Conservation (phyloP, 2,113 vertebrate species). For the Vanacampus margaritifer region DNA sequence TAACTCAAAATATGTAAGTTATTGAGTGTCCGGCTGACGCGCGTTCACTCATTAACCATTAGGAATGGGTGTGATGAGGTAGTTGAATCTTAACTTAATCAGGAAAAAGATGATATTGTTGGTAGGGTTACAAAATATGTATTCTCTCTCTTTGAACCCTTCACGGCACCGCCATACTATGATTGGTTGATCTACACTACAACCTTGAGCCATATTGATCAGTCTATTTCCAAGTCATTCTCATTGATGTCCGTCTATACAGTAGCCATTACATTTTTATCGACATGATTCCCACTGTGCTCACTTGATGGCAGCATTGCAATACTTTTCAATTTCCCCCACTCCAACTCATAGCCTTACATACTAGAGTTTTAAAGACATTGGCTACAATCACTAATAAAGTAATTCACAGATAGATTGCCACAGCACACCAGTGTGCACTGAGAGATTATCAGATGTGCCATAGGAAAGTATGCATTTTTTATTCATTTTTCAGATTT, state of each 20-base stretch:
- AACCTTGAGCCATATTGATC: too few species aligned
- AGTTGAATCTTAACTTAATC: too few species aligned
- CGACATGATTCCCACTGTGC: constrained; percentile 1
- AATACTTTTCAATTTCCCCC: neutral
- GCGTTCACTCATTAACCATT: constrained; percentile 10
- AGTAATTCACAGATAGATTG: too few species aligned
- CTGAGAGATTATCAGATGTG: too few species aligned
- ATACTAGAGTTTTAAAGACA: neutral
- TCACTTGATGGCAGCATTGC: constrained; percentile 43
- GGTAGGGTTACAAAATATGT: too few species aligned
- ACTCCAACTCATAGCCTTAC: neutral
- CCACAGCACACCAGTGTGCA: too few species aligned
- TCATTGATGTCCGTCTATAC: too few species aligned
- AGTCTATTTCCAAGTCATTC: too few species aligned
- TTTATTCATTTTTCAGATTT: too few species aligned
- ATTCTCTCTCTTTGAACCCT: neutral
- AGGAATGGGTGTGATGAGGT: neutral
- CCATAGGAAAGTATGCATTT: too few species aligned
- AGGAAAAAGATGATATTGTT: too few species aligned
- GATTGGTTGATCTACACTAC: neutral
- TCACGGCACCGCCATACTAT: neutral
- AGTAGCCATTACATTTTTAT: neutral
- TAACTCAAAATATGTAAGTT: neutral
- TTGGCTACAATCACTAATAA: too few species aligned
- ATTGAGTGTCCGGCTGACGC: constrained; percentile 8